Base-by-base conservation (phyloP, 2,797 vertebrate genomes). In the Dallia pectoralis region DNA sequence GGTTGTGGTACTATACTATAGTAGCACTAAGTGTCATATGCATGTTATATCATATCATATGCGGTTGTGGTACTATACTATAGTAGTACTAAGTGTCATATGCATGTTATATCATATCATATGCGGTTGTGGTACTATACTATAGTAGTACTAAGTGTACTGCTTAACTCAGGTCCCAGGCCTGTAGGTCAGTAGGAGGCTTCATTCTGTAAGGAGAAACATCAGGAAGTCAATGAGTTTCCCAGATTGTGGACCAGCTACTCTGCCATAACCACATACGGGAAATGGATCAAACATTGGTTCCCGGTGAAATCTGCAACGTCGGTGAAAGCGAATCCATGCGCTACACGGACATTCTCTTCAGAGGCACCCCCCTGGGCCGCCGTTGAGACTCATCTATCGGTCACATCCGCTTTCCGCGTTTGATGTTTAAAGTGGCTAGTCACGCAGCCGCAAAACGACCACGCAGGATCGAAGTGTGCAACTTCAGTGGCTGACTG, bases 201-300 rank as follows among this genome's bases (percentile, higher is more conserved):
- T 22, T 59, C 53, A 4, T 19, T 51, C 11, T 67, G 56, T 68
- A 51, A 49, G 27, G 47, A 62, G 75, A 47, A 87, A 78, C 81
- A 79, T 67, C 83, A 63, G 66, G 9, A 81, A 79, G 74, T 74
- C 71, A 75, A 79, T 69, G 65, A 70, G 78, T 84, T 82, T 73
- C 61, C 22, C 48, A 53, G 64, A 29, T 67, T 49, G 66, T 67
- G 71, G 48, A 25, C 32, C 56, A 40, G 65, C 22, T 51, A 65
- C 48, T 44, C 29, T 22, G 48, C 83, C 67, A 49, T 66, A 49
- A 72, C 56, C 47, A 67, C 72, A 49, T 18, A 70, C 53, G 80
- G 32, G 40, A 77, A 74, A 74, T 25, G 4, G 51, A 19, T 56
- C n/a, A 56, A 56, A 22, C n/a, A 56, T 8, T 56, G 4, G n/a